Evolutionary conservation across 2,113 vertebrate species (phyloP).

Genomic region (Aspidoscelis tigris): DNA sequence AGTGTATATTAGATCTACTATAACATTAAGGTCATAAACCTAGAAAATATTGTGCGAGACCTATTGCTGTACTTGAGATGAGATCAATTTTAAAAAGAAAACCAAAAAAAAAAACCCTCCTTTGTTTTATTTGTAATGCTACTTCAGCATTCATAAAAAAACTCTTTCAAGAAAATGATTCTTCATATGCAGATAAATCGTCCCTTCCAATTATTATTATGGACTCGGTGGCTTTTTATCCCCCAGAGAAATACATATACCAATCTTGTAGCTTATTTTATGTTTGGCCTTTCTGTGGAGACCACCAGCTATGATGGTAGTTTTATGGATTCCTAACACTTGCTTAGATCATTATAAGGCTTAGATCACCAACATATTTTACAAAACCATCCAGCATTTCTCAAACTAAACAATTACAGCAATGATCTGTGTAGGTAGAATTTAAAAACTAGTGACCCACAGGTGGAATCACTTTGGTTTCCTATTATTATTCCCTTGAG

Average conservation of each 20-base stretch:
- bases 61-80: not conserved
- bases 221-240: not conserved
- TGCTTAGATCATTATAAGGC: not conserved
- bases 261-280: not conserved
- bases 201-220: not conserved
- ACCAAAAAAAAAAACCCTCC: not conserved
- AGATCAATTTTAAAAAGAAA: not conserved
- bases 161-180: conserved; percentile 28
- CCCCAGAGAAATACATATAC: not conserved
- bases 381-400: not conserved
- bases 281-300: not conserved
- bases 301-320: not conserved
- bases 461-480: not conserved
- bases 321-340: not conserved
- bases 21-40: not conserved
- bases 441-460: conserved; percentile 8
- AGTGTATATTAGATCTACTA: not conserved
- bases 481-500: conserved; percentile 12
- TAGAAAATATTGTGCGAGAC: not conserved
- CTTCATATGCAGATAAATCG: conserved; percentile 11
- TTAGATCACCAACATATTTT: conserved; percentile 18
- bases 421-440: not conserved
- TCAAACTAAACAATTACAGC: conserved; percentile 4
- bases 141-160: conserved; percentile 30
- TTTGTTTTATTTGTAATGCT: conserved; percentile 34